These are phyloP conservation scores for Cephonodes hylas DNA, from an alignment of 2,888 invertebrate genomes.

Conservation along the genomic window DNA sequence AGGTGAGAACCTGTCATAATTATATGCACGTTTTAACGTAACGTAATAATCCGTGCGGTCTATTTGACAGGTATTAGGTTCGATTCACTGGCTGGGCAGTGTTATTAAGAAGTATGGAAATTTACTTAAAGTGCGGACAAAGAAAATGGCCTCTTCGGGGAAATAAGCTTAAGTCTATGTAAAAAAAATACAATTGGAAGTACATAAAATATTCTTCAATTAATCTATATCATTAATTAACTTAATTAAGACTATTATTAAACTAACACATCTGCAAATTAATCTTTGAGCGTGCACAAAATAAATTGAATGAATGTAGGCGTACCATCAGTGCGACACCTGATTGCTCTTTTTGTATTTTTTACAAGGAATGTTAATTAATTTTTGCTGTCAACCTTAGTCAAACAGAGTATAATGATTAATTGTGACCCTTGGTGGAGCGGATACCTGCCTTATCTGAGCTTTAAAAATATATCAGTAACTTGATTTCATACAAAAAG, in stretches of 20 bases:
- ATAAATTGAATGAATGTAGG: conserved; percentile 73
- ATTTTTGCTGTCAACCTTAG: conserved; percentile 75
- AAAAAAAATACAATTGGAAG: too few relatives aligned
- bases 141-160: too few relatives aligned
- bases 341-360: conserved; percentile 68
- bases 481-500: conserved; percentile 8
- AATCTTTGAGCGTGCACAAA: conserved; percentile 62
- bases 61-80: too few relatives aligned
- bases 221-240: too few relatives aligned
- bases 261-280: conserved; percentile 24
- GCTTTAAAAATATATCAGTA: conserved; percentile 24
- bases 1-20: too few relatives aligned
- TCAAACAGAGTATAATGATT: conserved; percentile 75
- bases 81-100: too few relatives aligned
- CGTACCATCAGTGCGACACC: conserved; percentile 65
- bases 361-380: conserved; percentile 78
- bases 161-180: too few relatives aligned
- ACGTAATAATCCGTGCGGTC: too few relatives aligned
- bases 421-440: conserved; percentile 56
- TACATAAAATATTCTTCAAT: too few relatives aligned
- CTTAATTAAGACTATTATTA: not conserved
- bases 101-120: too few relatives aligned
- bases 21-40: too few relatives aligned
- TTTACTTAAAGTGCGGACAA: too few relatives aligned
- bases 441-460: conserved; percentile 40